Conservation (phyloP, 35 echinoderm and acorn worm species). For the Anneissia japonica region DNA sequence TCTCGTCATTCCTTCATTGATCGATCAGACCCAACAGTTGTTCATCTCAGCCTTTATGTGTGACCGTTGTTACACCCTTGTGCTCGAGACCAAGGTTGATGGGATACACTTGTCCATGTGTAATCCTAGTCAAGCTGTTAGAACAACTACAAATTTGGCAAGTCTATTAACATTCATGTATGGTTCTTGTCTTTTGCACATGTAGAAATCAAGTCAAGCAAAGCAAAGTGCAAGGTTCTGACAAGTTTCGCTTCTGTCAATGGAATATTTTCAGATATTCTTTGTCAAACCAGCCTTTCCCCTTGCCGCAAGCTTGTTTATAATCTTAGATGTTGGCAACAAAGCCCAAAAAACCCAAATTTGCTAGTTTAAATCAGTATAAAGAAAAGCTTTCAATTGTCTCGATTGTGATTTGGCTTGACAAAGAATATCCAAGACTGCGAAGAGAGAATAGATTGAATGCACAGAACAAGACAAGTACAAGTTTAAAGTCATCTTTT, state of each 20-base stretch:
- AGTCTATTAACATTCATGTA: neutral
- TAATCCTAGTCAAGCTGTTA: too few species aligned
- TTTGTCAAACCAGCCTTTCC: neutral
- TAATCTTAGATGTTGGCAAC: too few species aligned
- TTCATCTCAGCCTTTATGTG: neutral
- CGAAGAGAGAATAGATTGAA: neutral
- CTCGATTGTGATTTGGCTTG: neutral
- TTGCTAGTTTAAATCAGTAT: too few species aligned
- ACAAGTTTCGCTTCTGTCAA: neutral
- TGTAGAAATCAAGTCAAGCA: neutral
- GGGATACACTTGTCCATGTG: too few species aligned
- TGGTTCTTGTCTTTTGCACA: neutral
- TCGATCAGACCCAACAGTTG: too few species aligned
- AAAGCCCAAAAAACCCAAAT: too few species aligned
- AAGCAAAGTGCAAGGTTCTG: neutral
- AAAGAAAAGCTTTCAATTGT: too few species aligned
- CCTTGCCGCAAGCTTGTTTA: too few species aligned
- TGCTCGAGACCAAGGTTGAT: neutral
- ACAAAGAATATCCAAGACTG: neutral
- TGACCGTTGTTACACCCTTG: neutral
- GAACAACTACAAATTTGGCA: neutral
- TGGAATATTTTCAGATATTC: neutral
- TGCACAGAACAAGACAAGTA: neutral
- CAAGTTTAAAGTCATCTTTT: neutral
- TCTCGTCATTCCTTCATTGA: conserved; percentile 2